Evolutionary conservation across 2,888 invertebrate species (phyloP), one percentile per base, ranked within the genome.

Genomic region (Plagodis dolabraria): DNA sequence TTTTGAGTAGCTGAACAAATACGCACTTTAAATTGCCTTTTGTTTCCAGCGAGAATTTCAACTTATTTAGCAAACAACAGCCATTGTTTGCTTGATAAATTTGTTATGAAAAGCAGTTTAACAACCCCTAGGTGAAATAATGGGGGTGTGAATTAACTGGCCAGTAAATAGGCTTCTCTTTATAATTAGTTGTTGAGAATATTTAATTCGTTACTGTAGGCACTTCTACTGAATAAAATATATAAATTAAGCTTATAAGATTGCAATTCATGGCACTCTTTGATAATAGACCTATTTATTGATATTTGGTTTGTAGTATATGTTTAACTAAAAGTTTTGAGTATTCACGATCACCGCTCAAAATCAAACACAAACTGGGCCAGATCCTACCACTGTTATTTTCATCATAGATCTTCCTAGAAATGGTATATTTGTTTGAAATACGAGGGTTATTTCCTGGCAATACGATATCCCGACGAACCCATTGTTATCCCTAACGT

Each of bases 401-500:
- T 40, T 9, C 33, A 36, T 54, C 36, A 36, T 36, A 36, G 2
- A 36, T 36, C 12, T 22, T 47, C 38, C 51, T 38, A 52, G 45
- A 34, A 53, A 36, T 7, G 36, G 8, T 36, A 36, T 36, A 8
- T 36, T 36, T 71, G 70, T 70, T 66, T 72, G 73, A 77, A 79
- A 77, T 77, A 79, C 71, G 71, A 69, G 64, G 51, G 50, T 52
- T 70, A 76, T 73, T 78, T 74, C 72, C 70, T 66, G 68, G 12
- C 12, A 76, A 79, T 74, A 68, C 72, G 73, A 82, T 80, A 83
- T 80, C 78, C 79, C 45, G 44, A 44, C 47, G 40, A 71, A 70
- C 51, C 74, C 75, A 79, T 84, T 82, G 81, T 83, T 81, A 80
- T 75, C 76, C 78, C 64, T 67, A 40, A 63, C 65, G 68, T 68